Base-by-base conservation (phyloP, 23 tunicate species). In the Styela clava region DNA sequence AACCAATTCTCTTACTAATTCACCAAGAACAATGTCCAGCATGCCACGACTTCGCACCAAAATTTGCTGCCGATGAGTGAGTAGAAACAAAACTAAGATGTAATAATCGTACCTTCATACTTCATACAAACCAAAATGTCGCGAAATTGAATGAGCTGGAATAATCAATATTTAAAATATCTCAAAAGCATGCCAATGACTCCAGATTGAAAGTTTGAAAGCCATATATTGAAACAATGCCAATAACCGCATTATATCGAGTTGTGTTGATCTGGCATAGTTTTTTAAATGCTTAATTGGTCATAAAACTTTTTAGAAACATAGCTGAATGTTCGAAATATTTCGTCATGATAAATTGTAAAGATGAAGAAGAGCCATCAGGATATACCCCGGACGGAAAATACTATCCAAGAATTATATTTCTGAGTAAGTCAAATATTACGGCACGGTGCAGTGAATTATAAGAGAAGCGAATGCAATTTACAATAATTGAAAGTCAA, bases 11-110 rank as follows among this genome's bases (percentile, higher is more conserved):
- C 0, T 34, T 72, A 19, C 22, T 72, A 44, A 72, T 72, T 0
- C 78, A 72, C 78, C 78, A 72, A 34, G 78, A 72, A 72, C 18
- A 72, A 16, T 72, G 78, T 2, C 78, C 78, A n/a, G 78, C 78
- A 1, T 72, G 78, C 31, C 24, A 72, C 18, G 78, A 72, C 28
- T 72, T 72, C 0, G 78, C 51, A 16, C 78, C 78, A 33, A 72
- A 22, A 72, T 72, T 72, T 27, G 78, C 78, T 19, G 28, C 24
- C 18, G 35, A 72, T 34, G 28, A 23, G 78, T 72, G 28, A 31
- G 78, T 3, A 3, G 29, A 5, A 9, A 65, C 70, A 16, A 18
- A 18, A 56, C 63, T 20, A 18, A 20, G 20, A 56, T 56, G 63
- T 20, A 56, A 18, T 56, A 18, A 56, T n/a, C n/a, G n/a, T n/a